A percentile compares a stretch with the other conserved stretches of the same genome.
These are phyloP conservation scores for Varecia variegata DNA, from an alignment of 2,797 vertebrate species.

Conservation along the genomic window DNA sequence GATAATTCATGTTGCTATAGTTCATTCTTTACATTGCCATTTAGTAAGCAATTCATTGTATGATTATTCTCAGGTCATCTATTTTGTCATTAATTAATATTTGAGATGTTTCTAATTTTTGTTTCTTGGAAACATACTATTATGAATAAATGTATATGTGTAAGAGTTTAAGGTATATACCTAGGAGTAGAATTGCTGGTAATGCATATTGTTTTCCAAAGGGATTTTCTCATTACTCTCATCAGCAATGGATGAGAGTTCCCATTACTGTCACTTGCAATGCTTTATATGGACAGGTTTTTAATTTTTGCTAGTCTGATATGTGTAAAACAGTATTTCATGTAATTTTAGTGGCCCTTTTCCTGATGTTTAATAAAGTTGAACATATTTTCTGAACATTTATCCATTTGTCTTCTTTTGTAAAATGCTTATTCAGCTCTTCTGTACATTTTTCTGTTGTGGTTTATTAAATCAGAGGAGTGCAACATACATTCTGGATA, in stretches of 20 bases:
- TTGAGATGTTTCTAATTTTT: not conserved
- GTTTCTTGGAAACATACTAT: not conserved
- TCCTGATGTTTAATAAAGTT: not conserved
- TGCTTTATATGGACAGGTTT: not conserved
- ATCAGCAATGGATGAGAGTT: not conserved
- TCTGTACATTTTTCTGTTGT: not conserved
- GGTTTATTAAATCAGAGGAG: constrained; percentile 10
- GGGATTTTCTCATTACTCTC: not conserved
- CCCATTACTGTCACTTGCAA: not conserved
- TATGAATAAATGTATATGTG: not conserved
- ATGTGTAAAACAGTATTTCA: not conserved
- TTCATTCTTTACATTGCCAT: not conserved
- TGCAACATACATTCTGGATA: not conserved
- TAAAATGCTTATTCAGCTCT: not conserved
- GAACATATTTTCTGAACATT: not conserved
- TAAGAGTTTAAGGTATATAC: not conserved
- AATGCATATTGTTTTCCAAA: not conserved
- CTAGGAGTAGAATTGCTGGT: not conserved
- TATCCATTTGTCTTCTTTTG: not conserved
- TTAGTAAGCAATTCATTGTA: constrained; percentile 12
- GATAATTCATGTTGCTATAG: not conserved
- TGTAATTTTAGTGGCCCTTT: not conserved
- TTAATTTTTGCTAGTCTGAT: not conserved
- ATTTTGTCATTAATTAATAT: not conserved
- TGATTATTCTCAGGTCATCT: not conserved